Percentiles rank a stretch among this genome's conserved stretches.
Evolutionary conservation across 2,113 vertebrate species (phyloP).

Genomic region (Piprites chloris): DNA sequence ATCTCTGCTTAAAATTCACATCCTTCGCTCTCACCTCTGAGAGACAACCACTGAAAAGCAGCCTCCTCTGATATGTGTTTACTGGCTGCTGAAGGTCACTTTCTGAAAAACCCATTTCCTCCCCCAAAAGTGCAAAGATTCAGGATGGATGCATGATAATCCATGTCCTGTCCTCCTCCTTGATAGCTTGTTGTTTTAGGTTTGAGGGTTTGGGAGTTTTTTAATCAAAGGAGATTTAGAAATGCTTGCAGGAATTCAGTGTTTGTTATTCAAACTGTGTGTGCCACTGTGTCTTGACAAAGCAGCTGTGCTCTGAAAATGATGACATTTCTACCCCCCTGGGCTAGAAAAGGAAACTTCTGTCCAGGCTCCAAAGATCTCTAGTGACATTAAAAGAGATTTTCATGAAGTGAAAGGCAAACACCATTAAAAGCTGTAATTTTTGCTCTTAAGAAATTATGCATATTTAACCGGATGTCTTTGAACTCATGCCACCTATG

Average conservation of each 20-base stretch:
- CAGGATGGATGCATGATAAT: background rate
- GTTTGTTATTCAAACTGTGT: constrained; percentile 14
- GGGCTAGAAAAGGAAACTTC: constrained; percentile 13
- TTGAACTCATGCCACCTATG: constrained; percentile 40
- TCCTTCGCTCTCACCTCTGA: background rate
- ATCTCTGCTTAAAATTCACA: constrained; percentile 39
- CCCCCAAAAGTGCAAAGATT: background rate
- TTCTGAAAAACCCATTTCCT: background rate
- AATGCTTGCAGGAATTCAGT: background rate
- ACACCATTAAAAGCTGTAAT: constrained; percentile 50
- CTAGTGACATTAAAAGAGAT: constrained; percentile 28
- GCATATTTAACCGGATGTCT: constrained; percentile 60
- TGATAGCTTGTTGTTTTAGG: background rate
- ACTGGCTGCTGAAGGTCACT: background rate
- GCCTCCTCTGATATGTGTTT: background rate
- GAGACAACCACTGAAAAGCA: background rate
- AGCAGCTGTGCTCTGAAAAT: constrained; percentile 23
- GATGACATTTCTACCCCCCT: constrained; percentile 1
- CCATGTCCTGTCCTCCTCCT: background rate
- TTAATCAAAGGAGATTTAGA: background rate
- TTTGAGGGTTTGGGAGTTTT: background rate
- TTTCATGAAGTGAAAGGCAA: constrained; percentile 54
- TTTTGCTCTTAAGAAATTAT: constrained; percentile 55
- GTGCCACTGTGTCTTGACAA: background rate
- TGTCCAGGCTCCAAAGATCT: constrained; percentile 6